These are phyloP conservation scores for Coturnix japonica DNA, from an alignment of 2,113 vertebrate genomes.

Conservation along the genomic window DNA sequence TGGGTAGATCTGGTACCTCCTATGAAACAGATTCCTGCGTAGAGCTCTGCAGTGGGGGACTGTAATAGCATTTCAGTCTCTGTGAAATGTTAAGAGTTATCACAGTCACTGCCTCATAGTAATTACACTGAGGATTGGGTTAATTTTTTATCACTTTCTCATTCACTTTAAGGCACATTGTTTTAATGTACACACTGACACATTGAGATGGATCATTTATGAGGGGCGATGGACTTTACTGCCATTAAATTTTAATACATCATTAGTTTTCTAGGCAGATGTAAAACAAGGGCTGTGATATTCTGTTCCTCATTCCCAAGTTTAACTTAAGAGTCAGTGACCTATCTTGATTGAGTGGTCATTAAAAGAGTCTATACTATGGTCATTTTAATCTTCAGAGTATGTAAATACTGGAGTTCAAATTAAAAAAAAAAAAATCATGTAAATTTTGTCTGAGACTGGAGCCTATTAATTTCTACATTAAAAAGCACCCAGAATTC, in stretches of 20 bases:
- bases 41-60: background rate
- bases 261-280: slow-evolving; percentile 64
- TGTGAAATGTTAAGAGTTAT: background rate
- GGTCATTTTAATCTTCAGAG: slow-evolving; percentile 31
- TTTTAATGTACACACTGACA: slow-evolving; percentile 56
- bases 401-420: slow-evolving; percentile 49
- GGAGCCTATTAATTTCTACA: background rate
- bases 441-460: background rate
- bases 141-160: slow-evolving; percentile 57
- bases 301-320: slow-evolving; percentile 43
- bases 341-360: slow-evolving; percentile 37
- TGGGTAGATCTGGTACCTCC: background rate
- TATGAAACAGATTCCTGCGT: background rate
- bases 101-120: background rate
- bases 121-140: slow-evolving; percentile 37
- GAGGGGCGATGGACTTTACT: slow-evolving; percentile 39
- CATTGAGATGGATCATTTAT: slow-evolving; percentile 43
- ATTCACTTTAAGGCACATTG: slow-evolving; percentile 16
- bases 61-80: background rate
- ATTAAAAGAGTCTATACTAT: slow-evolving; percentile 56
- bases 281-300: slow-evolving; percentile 45
- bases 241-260: slow-evolving; percentile 65
- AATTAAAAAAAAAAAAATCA: background rate
- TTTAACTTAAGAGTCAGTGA: slow-evolving; percentile 58
- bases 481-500: background rate